Evolutionary conservation across 2,797 vertebrate genomes (phyloP).

Genomic region (Anolis apletophallus): DNA sequence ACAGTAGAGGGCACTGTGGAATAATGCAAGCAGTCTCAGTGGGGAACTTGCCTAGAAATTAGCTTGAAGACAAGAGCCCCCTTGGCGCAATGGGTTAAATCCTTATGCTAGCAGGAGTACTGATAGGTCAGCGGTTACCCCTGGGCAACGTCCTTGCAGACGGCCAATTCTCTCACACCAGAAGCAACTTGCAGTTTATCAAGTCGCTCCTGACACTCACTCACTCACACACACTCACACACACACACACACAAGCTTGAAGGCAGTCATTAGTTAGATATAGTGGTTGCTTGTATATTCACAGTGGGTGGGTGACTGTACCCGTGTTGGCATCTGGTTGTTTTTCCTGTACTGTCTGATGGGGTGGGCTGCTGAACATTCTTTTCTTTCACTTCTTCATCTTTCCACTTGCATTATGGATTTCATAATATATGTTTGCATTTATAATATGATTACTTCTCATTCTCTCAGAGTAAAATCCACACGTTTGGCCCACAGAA

Average conservation of each 20-base stretch:
- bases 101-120: too few species aligned
- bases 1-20: conserved; percentile 3
- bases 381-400: background rate
- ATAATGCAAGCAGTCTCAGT: background rate
- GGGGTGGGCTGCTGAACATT: background rate
- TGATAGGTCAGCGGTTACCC: too few species aligned
- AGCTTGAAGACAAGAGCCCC: background rate
- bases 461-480: background rate
- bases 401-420: too few species aligned
- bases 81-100: too few species aligned
- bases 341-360: background rate
- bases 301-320: background rate
- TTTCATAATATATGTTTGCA: too few species aligned
- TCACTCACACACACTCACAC: too few species aligned
- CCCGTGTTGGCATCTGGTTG: background rate
- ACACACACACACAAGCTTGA: background rate
- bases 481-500: background rate
- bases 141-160: too few species aligned
- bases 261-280: background rate
- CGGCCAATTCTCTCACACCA: too few species aligned
- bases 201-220: too few species aligned
- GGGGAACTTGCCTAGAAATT: background rate
- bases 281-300: background rate
- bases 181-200: too few species aligned
- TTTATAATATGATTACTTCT: too few species aligned